Conservation (phyloP, 2,888 invertebrate species). For the Chrysomela aeneicollis region DNA sequence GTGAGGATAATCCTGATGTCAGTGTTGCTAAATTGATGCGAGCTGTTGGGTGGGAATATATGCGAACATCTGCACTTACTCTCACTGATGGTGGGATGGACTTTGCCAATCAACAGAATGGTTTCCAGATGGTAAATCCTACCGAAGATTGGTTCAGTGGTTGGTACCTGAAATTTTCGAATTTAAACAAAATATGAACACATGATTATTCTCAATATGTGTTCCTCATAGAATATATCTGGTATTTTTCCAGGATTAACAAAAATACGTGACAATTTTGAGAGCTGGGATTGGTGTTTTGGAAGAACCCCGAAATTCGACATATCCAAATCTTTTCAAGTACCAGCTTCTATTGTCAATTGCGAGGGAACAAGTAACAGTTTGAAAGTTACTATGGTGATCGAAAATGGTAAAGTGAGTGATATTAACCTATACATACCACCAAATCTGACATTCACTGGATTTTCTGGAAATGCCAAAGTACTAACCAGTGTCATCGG, state of each 20-base stretch:
- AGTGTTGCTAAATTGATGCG: slow-evolving; percentile 77
- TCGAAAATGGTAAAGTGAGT: slow-evolving; percentile 71
- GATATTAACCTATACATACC: slow-evolving; percentile 73
- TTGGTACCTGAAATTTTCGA: slow-evolving; percentile 54
- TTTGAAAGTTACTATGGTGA: slow-evolving; percentile 70
- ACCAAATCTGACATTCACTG: slow-evolving; percentile 67
- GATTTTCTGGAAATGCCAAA: slow-evolving; percentile 71
- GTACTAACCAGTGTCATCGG: slow-evolving; percentile 71
- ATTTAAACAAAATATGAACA: too few relatives aligned
- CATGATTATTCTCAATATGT: too few relatives aligned
- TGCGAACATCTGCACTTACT: slow-evolving; percentile 74
- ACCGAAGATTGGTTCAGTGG: slow-evolving; percentile 90
- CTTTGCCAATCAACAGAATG: slow-evolving; percentile 77
- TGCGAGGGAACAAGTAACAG: slow-evolving; percentile 62
- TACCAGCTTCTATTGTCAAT: slow-evolving; percentile 64
- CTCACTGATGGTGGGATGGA: slow-evolving; percentile 77
- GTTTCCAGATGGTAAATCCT: slow-evolving; percentile 87
- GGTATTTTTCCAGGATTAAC: slow-evolving; percentile 67
- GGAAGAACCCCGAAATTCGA: slow-evolving; percentile 88
- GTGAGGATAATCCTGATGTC: slow-evolving; percentile 75
- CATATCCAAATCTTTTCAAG: slow-evolving; percentile 71
- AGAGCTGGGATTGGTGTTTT: slow-evolving; percentile 88
- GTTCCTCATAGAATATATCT: too few relatives aligned
- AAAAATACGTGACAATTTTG: slow-evolving; percentile 72
- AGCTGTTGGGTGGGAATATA: slow-evolving; percentile 84